Conservation (phyloP, 2,797 vertebrate species). For the Enteromius paludinosus region DNA sequence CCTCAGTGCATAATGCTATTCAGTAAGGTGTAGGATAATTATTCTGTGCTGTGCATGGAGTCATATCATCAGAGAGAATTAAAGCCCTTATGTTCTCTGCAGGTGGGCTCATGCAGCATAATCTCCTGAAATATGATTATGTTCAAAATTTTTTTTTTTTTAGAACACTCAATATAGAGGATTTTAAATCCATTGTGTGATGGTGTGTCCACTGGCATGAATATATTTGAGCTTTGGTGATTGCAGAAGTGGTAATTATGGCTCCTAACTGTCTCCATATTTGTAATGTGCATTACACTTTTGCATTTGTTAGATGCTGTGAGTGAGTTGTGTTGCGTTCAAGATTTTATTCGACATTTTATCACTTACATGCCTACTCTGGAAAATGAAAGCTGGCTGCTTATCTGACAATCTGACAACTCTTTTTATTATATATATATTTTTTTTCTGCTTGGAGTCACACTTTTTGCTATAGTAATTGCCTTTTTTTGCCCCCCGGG, state of each 20-base stretch:
- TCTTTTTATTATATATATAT: not conserved
- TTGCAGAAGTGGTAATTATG: slow-evolving; percentile 2
- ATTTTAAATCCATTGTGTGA: not conserved
- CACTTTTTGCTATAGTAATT: not conserved
- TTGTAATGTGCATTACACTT: not conserved
- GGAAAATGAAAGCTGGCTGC: not conserved
- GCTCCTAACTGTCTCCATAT: not conserved
- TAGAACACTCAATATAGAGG: not conserved
- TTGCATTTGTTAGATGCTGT: not conserved
- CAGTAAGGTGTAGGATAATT: slow-evolving; percentile 27
- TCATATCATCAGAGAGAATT: slow-evolving; percentile 25
- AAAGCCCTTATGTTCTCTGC: not conserved
- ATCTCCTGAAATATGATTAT: slow-evolving; percentile 4
- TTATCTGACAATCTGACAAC: not conserved
- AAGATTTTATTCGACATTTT: not conserved
- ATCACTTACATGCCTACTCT: not conserved
- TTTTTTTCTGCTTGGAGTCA: not conserved
- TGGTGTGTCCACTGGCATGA: not conserved
- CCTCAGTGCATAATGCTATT: slow-evolving; percentile 6
- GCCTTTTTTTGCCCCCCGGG: not conserved
- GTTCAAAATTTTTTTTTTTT: not conserved
- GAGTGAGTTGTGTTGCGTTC: not conserved
- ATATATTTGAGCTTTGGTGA: not conserved
- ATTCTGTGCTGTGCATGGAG: slow-evolving; percentile 1
- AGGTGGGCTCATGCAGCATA: not conserved